Percentiles rank a stretch among this genome's conserved stretches.
phyloP scores from a whole-genome alignment of 1,140 invertebrate genomes.

The Hyles euphorbiae region DNA sequence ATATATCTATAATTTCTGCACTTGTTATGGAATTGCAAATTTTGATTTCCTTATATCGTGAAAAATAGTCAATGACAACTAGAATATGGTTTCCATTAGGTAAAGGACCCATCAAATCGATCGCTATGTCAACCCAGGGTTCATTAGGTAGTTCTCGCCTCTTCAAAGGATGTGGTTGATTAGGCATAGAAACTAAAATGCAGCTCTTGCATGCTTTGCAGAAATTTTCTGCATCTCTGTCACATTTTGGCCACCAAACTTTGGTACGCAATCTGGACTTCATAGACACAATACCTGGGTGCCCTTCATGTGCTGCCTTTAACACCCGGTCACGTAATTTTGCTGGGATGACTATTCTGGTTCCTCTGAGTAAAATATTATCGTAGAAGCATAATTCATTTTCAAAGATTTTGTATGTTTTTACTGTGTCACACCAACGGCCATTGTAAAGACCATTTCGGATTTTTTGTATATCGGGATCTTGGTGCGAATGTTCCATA shows the following conservation, averaged over 20 bases:
- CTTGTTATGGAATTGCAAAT: too few relatives aligned
- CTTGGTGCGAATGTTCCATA: slow-evolving; percentile 8
- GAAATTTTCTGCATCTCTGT: slow-evolving; percentile 60
- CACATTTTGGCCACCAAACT: slow-evolving; percentile 56
- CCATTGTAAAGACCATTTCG: slow-evolving; percentile 22
- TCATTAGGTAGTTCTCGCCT: slow-evolving; percentile 14
- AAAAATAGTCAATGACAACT: slow-evolving; percentile 19
- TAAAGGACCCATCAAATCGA: slow-evolving; percentile 24
- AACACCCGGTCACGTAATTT: slow-evolving; percentile 27
- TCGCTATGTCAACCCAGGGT: slow-evolving; percentile 23
- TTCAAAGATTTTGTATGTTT: slow-evolving; percentile 23
- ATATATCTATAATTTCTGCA: too few relatives aligned
- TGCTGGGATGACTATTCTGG: slow-evolving; percentile 31
- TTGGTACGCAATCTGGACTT: slow-evolving; percentile 19
- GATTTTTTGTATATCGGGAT: slow-evolving; percentile 20
- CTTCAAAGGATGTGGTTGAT: slow-evolving; percentile 20
- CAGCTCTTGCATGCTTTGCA: slow-evolving; percentile 67
- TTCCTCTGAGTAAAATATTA: slow-evolving; percentile 23
- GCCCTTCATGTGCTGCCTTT: slow-evolving; percentile 62
- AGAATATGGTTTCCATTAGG: slow-evolving; percentile 19
- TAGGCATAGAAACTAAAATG: slow-evolving; percentile 20
- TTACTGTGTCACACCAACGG: slow-evolving; percentile 20
- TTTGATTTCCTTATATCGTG: too few relatives aligned
- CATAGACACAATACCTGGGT: slow-evolving; percentile 71
- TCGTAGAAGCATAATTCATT: slow-evolving; percentile 26